A percentile compares a stretch with the other conserved stretches of the same genome.
Conservation (phyloP, 2,797 vertebrate genomes). For the Cirrhinus mrigala region DNA sequence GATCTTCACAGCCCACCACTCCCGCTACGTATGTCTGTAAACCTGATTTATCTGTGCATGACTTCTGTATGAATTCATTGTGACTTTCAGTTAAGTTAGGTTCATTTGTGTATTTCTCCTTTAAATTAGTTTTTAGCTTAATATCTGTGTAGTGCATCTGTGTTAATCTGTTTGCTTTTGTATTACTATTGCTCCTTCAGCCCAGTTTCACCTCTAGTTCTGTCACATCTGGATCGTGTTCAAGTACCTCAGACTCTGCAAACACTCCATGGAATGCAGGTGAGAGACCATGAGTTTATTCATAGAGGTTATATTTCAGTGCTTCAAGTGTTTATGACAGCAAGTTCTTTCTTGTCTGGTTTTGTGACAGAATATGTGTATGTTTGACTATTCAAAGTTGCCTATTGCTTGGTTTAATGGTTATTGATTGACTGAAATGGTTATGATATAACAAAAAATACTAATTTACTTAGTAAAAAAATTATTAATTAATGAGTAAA, state of each 20-base stretch:
- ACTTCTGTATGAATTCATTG: background rate
- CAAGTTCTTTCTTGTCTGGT: background rate
- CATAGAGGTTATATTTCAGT: background rate
- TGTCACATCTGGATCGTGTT: conserved; percentile 88
- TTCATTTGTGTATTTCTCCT: no score
- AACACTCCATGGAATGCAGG: conserved; percentile 86
- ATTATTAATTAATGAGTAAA: no score
- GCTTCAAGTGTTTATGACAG: background rate
- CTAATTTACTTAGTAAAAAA: no score
- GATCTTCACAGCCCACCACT: conserved; percentile 79
- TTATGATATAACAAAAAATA: no score
- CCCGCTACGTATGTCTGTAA: conserved; percentile 82
- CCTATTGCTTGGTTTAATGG: background rate
- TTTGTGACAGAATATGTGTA: background rate
- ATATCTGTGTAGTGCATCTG: background rate
- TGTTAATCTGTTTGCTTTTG: conserved; percentile 10
- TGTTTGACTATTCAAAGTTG: background rate
- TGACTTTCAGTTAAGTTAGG: background rate
- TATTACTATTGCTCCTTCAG: conserved; percentile 69
- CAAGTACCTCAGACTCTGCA: conserved; percentile 91
- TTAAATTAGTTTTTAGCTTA: background rate
- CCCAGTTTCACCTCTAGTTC: conserved; percentile 90
- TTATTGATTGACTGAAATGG: background rate
- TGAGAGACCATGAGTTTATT: conserved; percentile 62
- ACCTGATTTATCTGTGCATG: background rate